These are phyloP conservation scores for Actenoides hombroni DNA, from an alignment of 2,113 vertebrate genomes.

Conservation along the genomic window DNA sequence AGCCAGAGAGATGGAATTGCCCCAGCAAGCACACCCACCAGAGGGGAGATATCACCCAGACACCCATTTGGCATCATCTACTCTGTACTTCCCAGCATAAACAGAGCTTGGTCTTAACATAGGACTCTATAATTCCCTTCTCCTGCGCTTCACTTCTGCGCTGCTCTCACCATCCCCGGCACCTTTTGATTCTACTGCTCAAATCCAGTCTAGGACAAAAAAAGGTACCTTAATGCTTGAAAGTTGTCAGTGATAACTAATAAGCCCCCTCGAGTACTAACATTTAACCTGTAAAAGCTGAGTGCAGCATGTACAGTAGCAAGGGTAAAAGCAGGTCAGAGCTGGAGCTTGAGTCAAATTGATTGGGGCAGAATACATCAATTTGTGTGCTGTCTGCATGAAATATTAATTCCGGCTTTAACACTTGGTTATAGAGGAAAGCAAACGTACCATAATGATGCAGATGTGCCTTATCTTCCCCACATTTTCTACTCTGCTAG, in stretches of 20 bases:
- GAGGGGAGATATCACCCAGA: not conserved
- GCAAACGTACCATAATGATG: not conserved
- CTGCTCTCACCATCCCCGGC: not conserved
- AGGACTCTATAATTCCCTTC: not conserved
- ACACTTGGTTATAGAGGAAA: not conserved
- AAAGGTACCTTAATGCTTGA: not conserved
- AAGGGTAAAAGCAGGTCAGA: slow-evolving; percentile 40
- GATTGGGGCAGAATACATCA: not conserved
- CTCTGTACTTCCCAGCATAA: not conserved
- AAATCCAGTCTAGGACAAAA: not conserved
- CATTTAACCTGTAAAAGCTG: slow-evolving; percentile 6
- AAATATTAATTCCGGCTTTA: slow-evolving; percentile 40
- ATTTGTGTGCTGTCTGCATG: not conserved
- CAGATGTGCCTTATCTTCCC: not conserved
- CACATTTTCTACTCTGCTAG: not conserved
- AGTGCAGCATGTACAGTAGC: fast-evolving
- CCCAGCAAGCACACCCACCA: not conserved
- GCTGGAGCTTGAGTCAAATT: slow-evolving; percentile 22
- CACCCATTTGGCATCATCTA: not conserved
- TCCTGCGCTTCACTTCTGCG: not conserved
- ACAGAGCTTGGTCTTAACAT: not conserved
- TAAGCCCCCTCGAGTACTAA: not conserved
- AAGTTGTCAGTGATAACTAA: not conserved
- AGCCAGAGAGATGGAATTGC: not conserved
- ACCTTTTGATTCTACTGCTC: not conserved